Base-by-base conservation (phyloP, 2,888 invertebrate genomes). In the Trissonchulus latispiculum region DNA sequence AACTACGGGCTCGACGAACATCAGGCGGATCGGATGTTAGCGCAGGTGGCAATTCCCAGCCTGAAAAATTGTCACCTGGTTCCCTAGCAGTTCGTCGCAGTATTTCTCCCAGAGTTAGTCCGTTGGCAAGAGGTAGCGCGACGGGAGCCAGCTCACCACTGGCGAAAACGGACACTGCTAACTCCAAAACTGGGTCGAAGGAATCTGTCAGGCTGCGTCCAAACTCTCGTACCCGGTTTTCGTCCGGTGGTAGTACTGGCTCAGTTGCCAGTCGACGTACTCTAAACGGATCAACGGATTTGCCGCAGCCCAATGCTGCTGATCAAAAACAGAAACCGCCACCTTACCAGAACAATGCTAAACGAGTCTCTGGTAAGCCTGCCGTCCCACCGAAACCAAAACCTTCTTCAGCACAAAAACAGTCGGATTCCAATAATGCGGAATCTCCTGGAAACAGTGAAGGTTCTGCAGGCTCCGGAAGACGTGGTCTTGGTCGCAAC, bases 1-100 rank as follows among this genome's bases (percentile, higher is more conserved):
- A 74, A 59, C 35, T 74, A 31, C 64, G 74, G 3, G 72, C 74
- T 18, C 62, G 33, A 69, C 35, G 69, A 8, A 3, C 69, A 3
- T n/a, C n/a, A 3, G 69, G 35, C 8, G 31, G 32, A 29, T 62
- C 64, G 28, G 64, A 62, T 8, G 15, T 3, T 3, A 23, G 3
- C 48, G 48, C 8, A 48, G 23, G 8, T 23, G 48, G 48, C 8
- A 48, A 8, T 23, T 23, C 48, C 23, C 48, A 8, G 48, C n/a
- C n/a, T n/a, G n/a, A n/a, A n/a, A n/a, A n/a, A n/a, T n/a, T n/a
- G n/a, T n/a, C n/a, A n/a, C n/a, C n/a, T n/a, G n/a, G n/a, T n/a
- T n/a, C n/a, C n/a, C n/a, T n/a, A n/a, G n/a, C n/a, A n/a, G n/a
- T n/a, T 29, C 28, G 29, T 23, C 64, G 64, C 29, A 18, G 64